Evolutionary conservation across 2,113 vertebrate species (phyloP).

Genomic region (Cisticola juncidis): DNA sequence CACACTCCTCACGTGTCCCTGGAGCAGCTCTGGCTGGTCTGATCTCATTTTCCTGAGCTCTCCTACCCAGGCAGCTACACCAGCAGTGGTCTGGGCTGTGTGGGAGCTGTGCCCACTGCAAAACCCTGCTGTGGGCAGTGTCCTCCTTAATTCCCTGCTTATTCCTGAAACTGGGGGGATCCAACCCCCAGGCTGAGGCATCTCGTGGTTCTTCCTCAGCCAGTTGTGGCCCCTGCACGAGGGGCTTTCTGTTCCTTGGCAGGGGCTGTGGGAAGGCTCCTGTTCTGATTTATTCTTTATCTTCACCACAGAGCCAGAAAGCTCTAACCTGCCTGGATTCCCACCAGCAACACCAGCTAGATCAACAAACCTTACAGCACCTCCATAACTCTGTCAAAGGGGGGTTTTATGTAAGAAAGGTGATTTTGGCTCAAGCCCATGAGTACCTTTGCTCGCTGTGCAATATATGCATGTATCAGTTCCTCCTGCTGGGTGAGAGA

Average conservation of each 20-base stretch:
- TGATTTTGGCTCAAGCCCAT: not conserved
- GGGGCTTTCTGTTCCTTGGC: not conserved
- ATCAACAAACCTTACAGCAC: not conserved
- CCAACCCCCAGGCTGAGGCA: not conserved
- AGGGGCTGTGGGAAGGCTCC: not conserved
- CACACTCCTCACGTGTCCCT: not conserved
- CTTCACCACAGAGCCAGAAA: not conserved
- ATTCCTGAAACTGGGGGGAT: accelerated
- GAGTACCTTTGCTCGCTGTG: not conserved
- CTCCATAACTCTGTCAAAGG: not conserved
- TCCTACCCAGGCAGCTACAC: not conserved
- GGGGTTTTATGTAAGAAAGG: not conserved
- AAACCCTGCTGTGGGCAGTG: not conserved
- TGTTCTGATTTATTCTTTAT: not conserved
- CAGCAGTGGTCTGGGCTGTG: not conserved
- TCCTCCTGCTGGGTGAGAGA: not conserved
- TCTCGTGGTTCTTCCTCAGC: not conserved
- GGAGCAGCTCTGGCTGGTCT: not conserved
- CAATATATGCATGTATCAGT: not conserved
- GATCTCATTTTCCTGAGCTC: not conserved
- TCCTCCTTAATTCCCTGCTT: not conserved
- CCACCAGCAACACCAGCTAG: not conserved
- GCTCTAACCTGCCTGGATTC: not conserved
- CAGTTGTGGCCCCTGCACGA: not conserved
- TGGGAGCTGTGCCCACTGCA: not conserved